A percentile compares a stretch with the other conserved stretches of the same genome.
These are phyloP conservation scores for Aphidius colemani DNA, from an alignment of 2,888 invertebrate species.

Conservation along the genomic window DNA sequence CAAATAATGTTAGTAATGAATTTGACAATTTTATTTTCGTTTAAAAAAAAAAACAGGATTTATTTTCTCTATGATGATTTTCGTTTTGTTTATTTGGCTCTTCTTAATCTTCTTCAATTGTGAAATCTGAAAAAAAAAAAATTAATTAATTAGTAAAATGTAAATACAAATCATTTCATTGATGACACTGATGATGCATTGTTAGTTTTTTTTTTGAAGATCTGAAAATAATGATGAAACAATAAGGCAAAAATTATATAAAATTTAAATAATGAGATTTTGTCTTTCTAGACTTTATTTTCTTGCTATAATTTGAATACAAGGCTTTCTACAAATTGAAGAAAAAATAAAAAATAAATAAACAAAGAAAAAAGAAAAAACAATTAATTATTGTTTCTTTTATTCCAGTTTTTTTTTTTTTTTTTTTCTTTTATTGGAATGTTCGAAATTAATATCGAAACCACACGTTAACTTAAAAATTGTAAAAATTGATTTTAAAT, in stretches of 20 bases:
- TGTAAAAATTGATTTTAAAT: conserved; percentile 31
- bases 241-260: conserved; percentile 21
- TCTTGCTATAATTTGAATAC: conserved; percentile 59
- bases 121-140: conserved; percentile 24
- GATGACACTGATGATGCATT: too few species aligned
- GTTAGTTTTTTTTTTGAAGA: background rate
- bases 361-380: conserved; percentile 37
- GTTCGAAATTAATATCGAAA: conserved; percentile 49
- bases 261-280: conserved; percentile 27
- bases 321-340: conserved; percentile 57
- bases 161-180: background rate
- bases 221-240: conserved; percentile 11
- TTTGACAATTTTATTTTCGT: background rate
- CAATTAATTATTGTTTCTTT: conserved; percentile 27
- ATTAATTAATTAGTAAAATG: conserved; percentile 23
- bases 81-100: background rate
- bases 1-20: conserved; percentile 19
- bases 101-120: background rate
- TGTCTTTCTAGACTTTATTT: conserved; percentile 61
- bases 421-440: conserved; percentile 50
- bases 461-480: conserved; percentile 43
- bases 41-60: background rate
- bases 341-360: conserved; percentile 40
- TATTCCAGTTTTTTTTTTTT: conserved; percentile 29
- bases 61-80: background rate